Conservation (phyloP, 1,140 invertebrate genomes). For the Phocides pigmalion region DNA sequence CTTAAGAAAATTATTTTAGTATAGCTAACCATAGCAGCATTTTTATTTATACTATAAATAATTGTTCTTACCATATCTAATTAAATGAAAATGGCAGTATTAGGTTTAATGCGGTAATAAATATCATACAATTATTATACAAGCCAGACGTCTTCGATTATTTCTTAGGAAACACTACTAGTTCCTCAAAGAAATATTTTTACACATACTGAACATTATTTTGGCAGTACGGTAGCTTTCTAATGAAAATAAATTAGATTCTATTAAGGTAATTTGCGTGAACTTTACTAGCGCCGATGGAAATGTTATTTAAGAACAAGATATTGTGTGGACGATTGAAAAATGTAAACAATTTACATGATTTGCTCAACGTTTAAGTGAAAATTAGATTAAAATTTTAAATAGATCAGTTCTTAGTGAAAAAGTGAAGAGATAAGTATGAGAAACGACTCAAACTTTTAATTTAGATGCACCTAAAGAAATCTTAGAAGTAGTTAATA, state of each 20-base stretch:
- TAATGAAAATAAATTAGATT: neutral
- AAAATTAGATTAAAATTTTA: neutral
- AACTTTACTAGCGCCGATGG: constrained; percentile 1
- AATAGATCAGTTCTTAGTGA: neutral
- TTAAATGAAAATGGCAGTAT: constrained; percentile 27
- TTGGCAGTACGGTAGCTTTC: constrained; percentile 30
- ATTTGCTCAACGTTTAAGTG: neutral
- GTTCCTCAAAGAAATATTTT: constrained; percentile 8
- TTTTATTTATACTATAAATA: neutral
- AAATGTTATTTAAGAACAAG: neutral
- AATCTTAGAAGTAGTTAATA: constrained; percentile 31
- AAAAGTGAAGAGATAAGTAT: neutral
- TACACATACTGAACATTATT: constrained; percentile 19
- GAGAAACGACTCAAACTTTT: constrained; percentile 5
- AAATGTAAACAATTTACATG: neutral
- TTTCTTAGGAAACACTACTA: constrained; percentile 5
- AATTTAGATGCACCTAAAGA: constrained; percentile 13
- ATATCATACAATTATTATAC: constrained; percentile 8
- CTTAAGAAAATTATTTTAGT: neutral
- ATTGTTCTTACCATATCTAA: neutral
- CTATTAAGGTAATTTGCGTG: neutral
- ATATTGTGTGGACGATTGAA: neutral
- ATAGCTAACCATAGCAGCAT: neutral
- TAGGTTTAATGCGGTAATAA: constrained; percentile 13
- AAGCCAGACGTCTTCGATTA: constrained; percentile 13